These are phyloP conservation scores for Oophaga pumilio DNA, from an alignment of 2,113 vertebrate genomes.

Conservation along the genomic window DNA sequence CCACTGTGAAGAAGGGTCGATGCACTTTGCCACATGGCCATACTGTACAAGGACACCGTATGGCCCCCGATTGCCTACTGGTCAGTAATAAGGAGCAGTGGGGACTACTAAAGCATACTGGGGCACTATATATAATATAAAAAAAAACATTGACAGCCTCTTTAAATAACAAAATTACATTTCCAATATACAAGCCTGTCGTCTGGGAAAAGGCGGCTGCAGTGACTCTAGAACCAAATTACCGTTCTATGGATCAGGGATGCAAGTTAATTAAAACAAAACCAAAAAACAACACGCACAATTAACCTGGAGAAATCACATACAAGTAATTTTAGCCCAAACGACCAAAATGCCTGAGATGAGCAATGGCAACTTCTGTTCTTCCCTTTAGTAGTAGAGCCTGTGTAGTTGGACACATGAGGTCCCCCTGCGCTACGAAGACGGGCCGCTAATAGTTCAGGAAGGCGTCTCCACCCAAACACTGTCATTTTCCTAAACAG, in stretches of 20 bases:
- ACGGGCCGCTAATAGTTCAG: conserved; percentile 1
- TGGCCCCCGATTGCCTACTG: too few relatives aligned
- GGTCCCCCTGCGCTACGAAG: not conserved
- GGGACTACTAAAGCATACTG: too few relatives aligned
- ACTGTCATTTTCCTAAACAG: conserved; percentile 16
- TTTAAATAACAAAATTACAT: not conserved
- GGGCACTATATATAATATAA: too few relatives aligned
- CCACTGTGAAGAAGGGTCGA: too few relatives aligned
- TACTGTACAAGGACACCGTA: too few relatives aligned
- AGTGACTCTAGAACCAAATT: not conserved
- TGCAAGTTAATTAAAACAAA: too few relatives aligned
- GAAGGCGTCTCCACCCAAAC: conserved; percentile 27
- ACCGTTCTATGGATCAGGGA: too few relatives aligned
- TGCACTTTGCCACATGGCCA: too few relatives aligned
- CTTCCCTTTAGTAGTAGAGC: not conserved
- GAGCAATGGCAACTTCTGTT: conserved; percentile 9
- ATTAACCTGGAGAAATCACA: not conserved
- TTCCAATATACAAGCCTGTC: not conserved
- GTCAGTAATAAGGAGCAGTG: too few relatives aligned
- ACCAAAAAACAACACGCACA: not conserved
- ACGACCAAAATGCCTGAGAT: not conserved
- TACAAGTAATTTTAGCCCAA: not conserved
- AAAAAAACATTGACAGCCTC: too few relatives aligned
- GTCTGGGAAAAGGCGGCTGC: not conserved
- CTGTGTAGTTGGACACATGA: not conserved